Evolutionary conservation across 2,888 invertebrate genomes (phyloP), one percentile per base, ranked within the genome.

Genomic region (Hanleya hanleyi): DNA sequence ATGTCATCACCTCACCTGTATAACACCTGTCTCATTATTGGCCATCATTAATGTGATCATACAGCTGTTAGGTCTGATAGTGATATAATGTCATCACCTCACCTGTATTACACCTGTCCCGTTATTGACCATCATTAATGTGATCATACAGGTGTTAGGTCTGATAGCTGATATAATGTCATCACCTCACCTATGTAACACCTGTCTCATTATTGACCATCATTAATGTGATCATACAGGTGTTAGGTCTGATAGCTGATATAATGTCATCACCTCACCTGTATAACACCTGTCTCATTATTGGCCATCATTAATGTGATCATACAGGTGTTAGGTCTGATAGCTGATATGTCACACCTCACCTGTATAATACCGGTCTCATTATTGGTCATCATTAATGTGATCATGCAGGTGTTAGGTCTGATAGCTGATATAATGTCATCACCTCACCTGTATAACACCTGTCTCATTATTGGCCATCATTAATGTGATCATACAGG

Each of bases 171-270:
- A n/a, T n/a, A n/a, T n/a, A n/a, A n/a, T n/a, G n/a, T n/a, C n/a
- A n/a, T n/a, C 0, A 7, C 57, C 66, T 67, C 61, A 91, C 91
- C 86, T 92, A 92, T 61, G 93, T 90, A 7, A 93, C 90, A 41
- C 93, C 93, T 5, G 93, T 93, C 84, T 93, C 93, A 86, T 93
- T 93, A 82, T 93, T 93, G 7, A 93, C 93, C 76, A 92, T 79
- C 93, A 93, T 93, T 4, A 93, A 7, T 93, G n/a, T n/a, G n/a
- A n/a, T 89, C 62, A 93, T 88, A 73, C 91, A 90, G 0, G 93
- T 93, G n/a, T 88, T 88, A 15, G 4, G 36, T 7, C 47, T 47
- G n/a, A n/a, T n/a, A n/a, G n/a, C n/a, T n/a, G n/a, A n/a, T n/a
- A n/a, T n/a, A n/a, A n/a, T n/a, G n/a, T n/a, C n/a, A n/a, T n/a